Evolutionary conservation across 2,888 invertebrate genomes (phyloP).

Genomic region (Mesorhabditis belari): DNA sequence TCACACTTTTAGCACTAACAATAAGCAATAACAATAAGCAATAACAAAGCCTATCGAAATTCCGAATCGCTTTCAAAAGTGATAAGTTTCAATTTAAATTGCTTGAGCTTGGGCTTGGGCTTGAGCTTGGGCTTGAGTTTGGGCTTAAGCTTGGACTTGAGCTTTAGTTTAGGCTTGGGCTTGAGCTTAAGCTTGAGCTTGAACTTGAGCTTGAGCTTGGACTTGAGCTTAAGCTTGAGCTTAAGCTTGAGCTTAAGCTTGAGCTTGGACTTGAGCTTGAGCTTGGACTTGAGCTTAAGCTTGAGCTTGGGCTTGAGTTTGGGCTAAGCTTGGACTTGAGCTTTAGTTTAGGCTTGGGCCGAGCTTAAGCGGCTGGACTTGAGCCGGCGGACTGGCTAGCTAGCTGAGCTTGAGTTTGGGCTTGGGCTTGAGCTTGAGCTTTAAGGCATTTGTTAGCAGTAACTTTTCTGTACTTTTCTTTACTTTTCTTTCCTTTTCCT

Average conservation of each 20-base stretch:
- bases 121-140: neutral
- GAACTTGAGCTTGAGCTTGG: neutral
- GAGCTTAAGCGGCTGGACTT: neutral
- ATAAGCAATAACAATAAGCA: too few species aligned
- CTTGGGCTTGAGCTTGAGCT: neutral
- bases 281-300: neutral
- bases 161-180: neutral
- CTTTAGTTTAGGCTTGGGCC: neutral
- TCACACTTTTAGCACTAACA: too few species aligned
- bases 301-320: neutral
- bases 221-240: neutral
- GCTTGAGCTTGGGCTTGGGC: neutral
- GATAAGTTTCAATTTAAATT: too few species aligned
- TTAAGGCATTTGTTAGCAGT: too few species aligned
- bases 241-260: neutral
- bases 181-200: neutral
- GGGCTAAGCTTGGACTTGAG: neutral
- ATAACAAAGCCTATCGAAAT: too few species aligned
- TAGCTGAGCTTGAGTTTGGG: neutral
- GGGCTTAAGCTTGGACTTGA: neutral
- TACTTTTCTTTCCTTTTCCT: too few species aligned
- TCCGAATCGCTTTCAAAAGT: too few species aligned
- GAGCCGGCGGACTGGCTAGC: neutral
- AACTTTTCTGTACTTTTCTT: too few species aligned
- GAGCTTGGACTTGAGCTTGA: neutral